Evolutionary conservation across 2,888 invertebrate species (phyloP), one percentile per base, ranked within the genome.

Genomic region (Eupeodes latifasciatus): DNA sequence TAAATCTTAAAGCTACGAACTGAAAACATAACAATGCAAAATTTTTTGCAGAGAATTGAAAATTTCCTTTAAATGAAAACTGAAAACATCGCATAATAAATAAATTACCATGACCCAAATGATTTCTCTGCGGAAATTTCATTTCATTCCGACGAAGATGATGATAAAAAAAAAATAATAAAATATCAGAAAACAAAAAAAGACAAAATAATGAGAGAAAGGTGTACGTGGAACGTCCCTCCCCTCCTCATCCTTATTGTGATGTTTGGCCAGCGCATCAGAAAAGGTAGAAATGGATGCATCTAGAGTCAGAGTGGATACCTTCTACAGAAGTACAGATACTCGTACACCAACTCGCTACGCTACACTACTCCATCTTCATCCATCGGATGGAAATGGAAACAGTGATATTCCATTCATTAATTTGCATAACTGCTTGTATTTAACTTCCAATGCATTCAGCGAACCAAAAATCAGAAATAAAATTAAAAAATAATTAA

Each of bases 401-500:
- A 69, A 40, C 40, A 67, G 16, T 14, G 59, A 40, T 34, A 72
- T 79, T 40, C 55, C 62, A 62, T 76, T n/a, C 19, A 71, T 64
- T 59, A 78, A 83, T 83, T 72, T 72, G 78, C 82, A 83, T 78
- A 78, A 59, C 57, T 51, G 51, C 71, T 66, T 66, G 55, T 78
- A 66, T 82, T 82, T 82, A 82, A 66, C 71, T 72, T 71, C 44
- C 57, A 77, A 64, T 57, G 57, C 36, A 66, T 51, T 72, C 78
- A 83, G 27, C 66, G 71, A 85, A 72, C 76, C 71, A 81, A 81
- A 57, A 77, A 76, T 77, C 81, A 66, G 67, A 81, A 85, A 81
- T 81, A 67, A 81, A 71, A 85, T 85, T 81, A 85, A 85, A 81
- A 85, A 81, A 81, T 77, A 77, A 85, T 74, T 74, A 59, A 85